Evolutionary conservation across 2,113 vertebrate species (phyloP), one percentile per base, ranked within the genome.

Genomic region (Dipodomys merriami): DNA sequence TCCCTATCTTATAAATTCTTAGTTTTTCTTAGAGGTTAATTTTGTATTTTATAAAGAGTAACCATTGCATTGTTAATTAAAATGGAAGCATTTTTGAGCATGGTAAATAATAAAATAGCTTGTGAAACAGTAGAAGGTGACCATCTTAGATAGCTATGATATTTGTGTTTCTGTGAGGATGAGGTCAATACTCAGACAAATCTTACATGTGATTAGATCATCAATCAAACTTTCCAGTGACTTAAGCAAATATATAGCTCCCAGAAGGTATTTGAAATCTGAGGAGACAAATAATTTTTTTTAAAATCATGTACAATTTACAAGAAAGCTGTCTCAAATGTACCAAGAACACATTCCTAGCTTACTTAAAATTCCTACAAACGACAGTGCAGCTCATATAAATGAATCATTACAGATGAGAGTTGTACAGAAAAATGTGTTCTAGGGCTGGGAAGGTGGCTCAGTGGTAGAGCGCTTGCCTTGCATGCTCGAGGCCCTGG

Each of bases 1-100:
- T 18, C 9, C 44, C 76, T 18, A 30, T 16, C n/a, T 64, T 44
- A 74, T 69, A 68, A 88, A 46, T 81, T 78, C 3, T 82, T 79
- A 71, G 9, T 12, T 83, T 87, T 83, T 15, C 49, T 4, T 83
- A 90, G 7, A 1, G 25, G 18, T 90, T 76, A 76, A 83, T 27
- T 86, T 85, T 89, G 1, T 67, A 60, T 76, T 89, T 93, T 69
- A 7, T 4, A 91, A 73, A 85, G 69, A 86, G 12, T 22, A 80
- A 46, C 60, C 0, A 74, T 13, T 46, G 11, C 73, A 69, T 23
- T 82, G 22, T 35, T 90, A 76, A 39, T 53, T 92, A 9, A 87
- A 86, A 5, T 73, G 13, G 64, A 46, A 39, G 15, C 12, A 49
- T 33, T 71, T 80, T 67, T 64, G 20, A 68, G 7, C 57, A 74